Conservation (phyloP, 1,140 invertebrate species). For the Diachasma alloeum region DNA sequence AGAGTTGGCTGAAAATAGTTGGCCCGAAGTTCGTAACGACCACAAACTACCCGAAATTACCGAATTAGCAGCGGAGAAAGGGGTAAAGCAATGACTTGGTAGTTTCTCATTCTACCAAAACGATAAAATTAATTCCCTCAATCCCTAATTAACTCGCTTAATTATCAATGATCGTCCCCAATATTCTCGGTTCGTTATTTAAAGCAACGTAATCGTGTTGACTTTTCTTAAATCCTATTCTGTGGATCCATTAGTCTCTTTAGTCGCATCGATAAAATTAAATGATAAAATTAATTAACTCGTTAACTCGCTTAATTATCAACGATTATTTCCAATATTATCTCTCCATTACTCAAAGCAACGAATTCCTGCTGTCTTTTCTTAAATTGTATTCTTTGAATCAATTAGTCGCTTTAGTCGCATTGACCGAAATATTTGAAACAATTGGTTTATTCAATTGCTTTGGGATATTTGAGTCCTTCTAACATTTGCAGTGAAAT, state of each 20-base stretch:
- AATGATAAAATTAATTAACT: conserved; percentile 1
- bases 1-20: not conserved
- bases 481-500: too few species aligned
- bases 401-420: too few species aligned
- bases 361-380: not conserved
- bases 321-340: not conserved
- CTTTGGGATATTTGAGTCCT: too few species aligned
- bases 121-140: conserved; percentile 4
- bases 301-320: conserved; percentile 1
- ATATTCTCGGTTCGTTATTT: not conserved
- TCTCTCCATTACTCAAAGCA: not conserved
- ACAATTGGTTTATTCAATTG: too few species aligned
- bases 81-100: not conserved
- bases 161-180: not conserved
- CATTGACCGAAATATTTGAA: too few species aligned
- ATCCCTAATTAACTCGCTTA: conserved; percentile 5
- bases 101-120: not conserved
- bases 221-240: too few species aligned
- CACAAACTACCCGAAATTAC: conserved; percentile 3
- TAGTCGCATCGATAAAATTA: not conserved
- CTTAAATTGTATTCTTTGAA: too few species aligned
- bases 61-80: not conserved
- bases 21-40: not conserved
- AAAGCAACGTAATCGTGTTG: not conserved
- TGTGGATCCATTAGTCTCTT: too few species aligned